Conservation (phyloP, 1,140 invertebrate species). For the Leptinotarsa lineolata region DNA sequence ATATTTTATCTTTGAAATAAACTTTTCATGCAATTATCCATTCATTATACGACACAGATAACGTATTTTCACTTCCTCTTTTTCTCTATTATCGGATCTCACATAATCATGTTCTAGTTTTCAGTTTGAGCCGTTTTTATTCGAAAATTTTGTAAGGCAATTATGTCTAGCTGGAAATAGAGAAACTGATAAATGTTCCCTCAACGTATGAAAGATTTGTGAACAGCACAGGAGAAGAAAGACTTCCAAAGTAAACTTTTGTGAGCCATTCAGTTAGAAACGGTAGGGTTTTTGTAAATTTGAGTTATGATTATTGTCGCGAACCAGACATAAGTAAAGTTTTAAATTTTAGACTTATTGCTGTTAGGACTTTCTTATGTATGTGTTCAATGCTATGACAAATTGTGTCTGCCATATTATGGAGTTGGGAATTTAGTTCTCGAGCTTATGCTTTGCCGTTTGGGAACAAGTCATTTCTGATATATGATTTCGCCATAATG, state of each 20-base stretch:
- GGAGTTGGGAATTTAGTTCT: constrained; percentile 21
- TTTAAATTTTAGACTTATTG: constrained; percentile 44
- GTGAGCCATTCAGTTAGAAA: constrained; percentile 31
- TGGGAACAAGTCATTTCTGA: constrained; percentile 8
- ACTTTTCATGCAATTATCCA: too few species aligned
- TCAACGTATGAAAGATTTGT: constrained; percentile 13
- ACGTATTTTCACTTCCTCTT: too few species aligned
- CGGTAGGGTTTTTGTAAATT: constrained; percentile 34
- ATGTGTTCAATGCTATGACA: constrained; percentile 36
- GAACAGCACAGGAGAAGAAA: constrained; percentile 14
- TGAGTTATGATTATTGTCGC: constrained; percentile 44
- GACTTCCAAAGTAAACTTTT: constrained; percentile 28
- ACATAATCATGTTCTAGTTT: too few species aligned
- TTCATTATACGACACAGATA: too few species aligned
- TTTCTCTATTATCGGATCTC: too few species aligned
- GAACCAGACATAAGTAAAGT: constrained; percentile 41
- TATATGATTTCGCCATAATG: background rate
- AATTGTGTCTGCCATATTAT: constrained; percentile 35
- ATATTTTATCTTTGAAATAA: too few species aligned
- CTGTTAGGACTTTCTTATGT: constrained; percentile 39
- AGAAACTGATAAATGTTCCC: constrained; percentile 9
- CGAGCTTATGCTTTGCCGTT: background rate
- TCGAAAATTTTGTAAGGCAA: too few species aligned
- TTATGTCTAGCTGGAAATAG: too few species aligned
- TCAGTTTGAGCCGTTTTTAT: too few species aligned